phyloP scores from a whole-genome alignment of 2,888 invertebrate genomes.

The Cerastis rubricosa region DNA sequence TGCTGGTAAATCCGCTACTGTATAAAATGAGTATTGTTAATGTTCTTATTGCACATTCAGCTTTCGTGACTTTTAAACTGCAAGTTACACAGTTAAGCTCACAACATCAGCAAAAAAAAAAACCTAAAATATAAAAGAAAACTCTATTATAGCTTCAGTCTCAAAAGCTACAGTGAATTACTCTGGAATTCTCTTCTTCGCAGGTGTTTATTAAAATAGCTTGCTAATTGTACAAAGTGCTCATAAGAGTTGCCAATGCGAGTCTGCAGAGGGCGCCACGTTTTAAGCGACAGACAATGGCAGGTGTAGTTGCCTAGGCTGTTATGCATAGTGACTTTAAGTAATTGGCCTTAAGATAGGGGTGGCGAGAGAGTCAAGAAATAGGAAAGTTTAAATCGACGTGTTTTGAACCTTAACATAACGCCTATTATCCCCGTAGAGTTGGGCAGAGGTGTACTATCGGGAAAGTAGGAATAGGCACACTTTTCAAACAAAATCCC shows the following conservation, averaged over 20 bases:
- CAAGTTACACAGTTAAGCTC: background rate
- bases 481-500: too few species aligned
- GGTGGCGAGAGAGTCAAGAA: conserved; percentile 65
- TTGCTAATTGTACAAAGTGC: conserved; percentile 76
- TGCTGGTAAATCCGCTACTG: too few species aligned
- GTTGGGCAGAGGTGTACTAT: too few species aligned
- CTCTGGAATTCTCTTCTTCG: conserved; percentile 20
- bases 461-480: too few species aligned
- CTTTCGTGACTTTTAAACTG: background rate
- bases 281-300: conserved; percentile 85
- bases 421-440: too few species aligned
- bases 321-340: conserved; percentile 85
- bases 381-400: background rate
- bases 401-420: too few species aligned
- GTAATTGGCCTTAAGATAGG: conserved; percentile 87
- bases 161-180: conserved; percentile 37
- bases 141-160: background rate
- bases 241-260: conserved; percentile 55
- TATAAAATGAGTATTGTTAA: too few species aligned
- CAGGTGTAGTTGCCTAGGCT: conserved; percentile 81
- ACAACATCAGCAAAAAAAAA: background rate
- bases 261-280: conserved; percentile 74
- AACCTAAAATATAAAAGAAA: background rate
- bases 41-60: background rate
- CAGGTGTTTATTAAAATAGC: conserved; percentile 70